Conservation (phyloP, 2,113 vertebrate species). For the Ailurus styani region DNA sequence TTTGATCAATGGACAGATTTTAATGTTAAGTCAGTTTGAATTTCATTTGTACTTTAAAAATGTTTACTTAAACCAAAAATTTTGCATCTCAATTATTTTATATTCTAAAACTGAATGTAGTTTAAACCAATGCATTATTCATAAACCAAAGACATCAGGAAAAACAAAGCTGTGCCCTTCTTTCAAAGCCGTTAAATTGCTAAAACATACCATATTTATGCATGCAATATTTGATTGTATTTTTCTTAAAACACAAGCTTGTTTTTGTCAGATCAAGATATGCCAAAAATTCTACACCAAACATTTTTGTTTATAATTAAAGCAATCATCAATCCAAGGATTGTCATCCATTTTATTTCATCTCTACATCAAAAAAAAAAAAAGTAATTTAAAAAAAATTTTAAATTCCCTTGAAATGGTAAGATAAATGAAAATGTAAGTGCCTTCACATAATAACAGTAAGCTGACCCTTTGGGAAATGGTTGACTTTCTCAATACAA, state of each 20-base stretch:
- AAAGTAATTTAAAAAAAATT: slow-evolving; percentile 85
- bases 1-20: slow-evolving; percentile 72
- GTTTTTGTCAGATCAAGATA: slow-evolving; percentile 81
- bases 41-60: slow-evolving; percentile 69
- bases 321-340: slow-evolving; percentile 85
- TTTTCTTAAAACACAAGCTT: slow-evolving; percentile 80
- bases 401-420: slow-evolving; percentile 85
- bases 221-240: slow-evolving; percentile 81
- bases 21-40: slow-evolving; percentile 59
- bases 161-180: slow-evolving; percentile 80
- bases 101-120: slow-evolving; percentile 72
- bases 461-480: slow-evolving; percentile 87
- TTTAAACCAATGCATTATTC: slow-evolving; percentile 82
- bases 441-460: slow-evolving; percentile 88
- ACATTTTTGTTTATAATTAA: slow-evolving; percentile 87
- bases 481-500: slow-evolving; percentile 87
- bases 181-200: slow-evolving; percentile 81
- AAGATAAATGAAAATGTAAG: slow-evolving; percentile 90
- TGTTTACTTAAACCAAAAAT: slow-evolving; percentile 79
- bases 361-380: slow-evolving; percentile 86
- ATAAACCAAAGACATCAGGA: slow-evolving; percentile 79
- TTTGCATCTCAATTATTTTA: slow-evolving; percentile 79
- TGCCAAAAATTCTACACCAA: slow-evolving; percentile 84
- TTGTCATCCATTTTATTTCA: slow-evolving; percentile 84
- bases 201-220: slow-evolving; percentile 82